Conservation (phyloP, 1,140 invertebrate species). For the Drosophila sproati region DNA sequence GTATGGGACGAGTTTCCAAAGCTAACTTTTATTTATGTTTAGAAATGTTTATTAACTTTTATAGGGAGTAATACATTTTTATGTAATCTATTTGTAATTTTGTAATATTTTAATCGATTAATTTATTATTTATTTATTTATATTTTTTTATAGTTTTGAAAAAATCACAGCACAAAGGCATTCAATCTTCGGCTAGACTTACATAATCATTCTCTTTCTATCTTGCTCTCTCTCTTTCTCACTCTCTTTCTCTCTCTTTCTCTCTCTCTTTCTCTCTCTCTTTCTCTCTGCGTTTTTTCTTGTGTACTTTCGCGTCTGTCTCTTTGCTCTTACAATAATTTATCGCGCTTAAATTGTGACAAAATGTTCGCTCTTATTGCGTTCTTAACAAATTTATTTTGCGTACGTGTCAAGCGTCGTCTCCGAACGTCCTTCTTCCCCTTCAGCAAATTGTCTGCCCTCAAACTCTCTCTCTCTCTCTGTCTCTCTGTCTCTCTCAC, state of each 20-base stretch:
- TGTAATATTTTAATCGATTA: too few species aligned
- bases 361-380: constrained; percentile 81
- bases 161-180: too few species aligned
- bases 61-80: too few species aligned
- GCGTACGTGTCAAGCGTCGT: constrained; percentile 77
- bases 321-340: constrained; percentile 68
- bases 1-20: too few species aligned
- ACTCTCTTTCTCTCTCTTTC: background rate
- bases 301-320: constrained; percentile 12
- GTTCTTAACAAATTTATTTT: constrained; percentile 82
- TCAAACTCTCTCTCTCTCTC: constrained; percentile 16
- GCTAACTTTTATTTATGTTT: too few species aligned
- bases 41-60: too few species aligned
- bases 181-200: too few species aligned
- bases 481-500: too few species aligned
- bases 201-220: background rate
- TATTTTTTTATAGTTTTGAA: too few species aligned
- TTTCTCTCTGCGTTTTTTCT: background rate
- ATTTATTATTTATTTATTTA: too few species aligned
- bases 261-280: background rate
- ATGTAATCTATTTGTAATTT: too few species aligned
- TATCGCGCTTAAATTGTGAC: constrained; percentile 80
- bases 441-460: constrained; percentile 4
- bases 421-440: constrained; percentile 18
- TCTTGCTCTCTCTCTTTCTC: background rate